These are phyloP conservation scores for Perizoma flavofasciatum DNA, from an alignment of 2,888 invertebrate genomes.

Conservation along the genomic window DNA sequence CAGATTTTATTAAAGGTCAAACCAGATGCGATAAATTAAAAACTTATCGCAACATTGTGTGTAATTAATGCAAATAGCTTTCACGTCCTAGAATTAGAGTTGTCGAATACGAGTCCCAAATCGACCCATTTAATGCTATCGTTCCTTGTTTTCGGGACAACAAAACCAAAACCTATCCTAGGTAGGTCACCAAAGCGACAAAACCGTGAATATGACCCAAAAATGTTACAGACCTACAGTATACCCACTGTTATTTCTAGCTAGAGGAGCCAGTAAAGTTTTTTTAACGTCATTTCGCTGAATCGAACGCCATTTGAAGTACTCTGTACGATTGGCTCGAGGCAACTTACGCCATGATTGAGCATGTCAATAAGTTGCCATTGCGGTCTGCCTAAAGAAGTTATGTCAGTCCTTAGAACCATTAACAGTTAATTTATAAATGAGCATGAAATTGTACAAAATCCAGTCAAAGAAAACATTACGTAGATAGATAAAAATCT, in stretches of 20 bases:
- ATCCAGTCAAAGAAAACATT: too few relatives aligned
- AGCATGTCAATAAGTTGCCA: too few relatives aligned
- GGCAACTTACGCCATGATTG: too few relatives aligned
- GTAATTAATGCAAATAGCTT: constrained; percentile 14
- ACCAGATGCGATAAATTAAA: constrained; percentile 10
- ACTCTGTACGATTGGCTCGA: too few relatives aligned
- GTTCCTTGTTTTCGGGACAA: constrained; percentile 23
- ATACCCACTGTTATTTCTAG: background rate
- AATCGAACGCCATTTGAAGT: too few relatives aligned
- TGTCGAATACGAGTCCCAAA: constrained; percentile 11
- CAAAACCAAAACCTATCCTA: constrained; percentile 15
- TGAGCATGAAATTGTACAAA: too few relatives aligned
- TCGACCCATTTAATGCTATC: constrained; percentile 25
- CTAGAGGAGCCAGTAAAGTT: constrained; percentile 2
- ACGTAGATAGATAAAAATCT: too few relatives aligned
- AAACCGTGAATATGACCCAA: constrained; percentile 28
- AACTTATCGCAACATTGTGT: constrained; percentile 2
- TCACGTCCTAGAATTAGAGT: constrained; percentile 16
- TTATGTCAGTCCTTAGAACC: too few relatives aligned
- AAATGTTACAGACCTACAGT: constrained; percentile 30
- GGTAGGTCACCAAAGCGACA: constrained; percentile 17
- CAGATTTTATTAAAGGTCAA: background rate
- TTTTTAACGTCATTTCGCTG: constrained; percentile 2
- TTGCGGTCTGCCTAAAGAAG: too few relatives aligned
- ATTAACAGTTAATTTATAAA: too few relatives aligned